A percentile compares a stretch with the other conserved stretches of the same genome.
phyloP scores from a whole-genome alignment of 2,797 vertebrate genomes.

The Remorina albescens region DNA sequence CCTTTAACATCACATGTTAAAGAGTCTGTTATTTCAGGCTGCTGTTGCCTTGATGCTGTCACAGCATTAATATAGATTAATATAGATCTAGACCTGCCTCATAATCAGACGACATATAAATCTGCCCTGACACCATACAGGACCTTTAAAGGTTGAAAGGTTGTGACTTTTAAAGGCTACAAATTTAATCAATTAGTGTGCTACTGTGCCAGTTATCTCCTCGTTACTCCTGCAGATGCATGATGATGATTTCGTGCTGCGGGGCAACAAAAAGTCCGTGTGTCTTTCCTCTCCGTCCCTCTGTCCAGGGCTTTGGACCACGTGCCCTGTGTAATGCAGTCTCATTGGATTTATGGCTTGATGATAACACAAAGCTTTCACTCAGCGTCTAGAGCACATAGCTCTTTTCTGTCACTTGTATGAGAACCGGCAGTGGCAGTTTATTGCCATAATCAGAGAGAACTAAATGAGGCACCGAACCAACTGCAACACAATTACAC shows the following conservation, averaged over 20 bases:
- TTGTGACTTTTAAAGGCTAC: constrained; percentile 15
- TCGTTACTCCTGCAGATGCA: constrained; percentile 10
- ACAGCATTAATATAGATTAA: too few relatives aligned
- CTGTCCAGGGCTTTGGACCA: background rate
- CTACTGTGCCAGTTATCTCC: constrained; percentile 21
- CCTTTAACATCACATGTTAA: too few relatives aligned
- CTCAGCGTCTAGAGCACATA: background rate
- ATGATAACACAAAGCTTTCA: constrained; percentile 6
- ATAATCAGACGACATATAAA: too few relatives aligned
- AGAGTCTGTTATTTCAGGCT: too few relatives aligned
- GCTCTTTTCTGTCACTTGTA: constrained; percentile 42
- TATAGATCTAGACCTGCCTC: too few relatives aligned
- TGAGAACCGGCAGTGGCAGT: constrained; percentile 50
- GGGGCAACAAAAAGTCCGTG: background rate
- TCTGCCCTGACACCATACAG: too few relatives aligned
- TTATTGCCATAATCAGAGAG: constrained; percentile 70
- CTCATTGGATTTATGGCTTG: constrained; percentile 9
- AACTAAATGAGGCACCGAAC: constrained; percentile 75
- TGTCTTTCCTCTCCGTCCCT: constrained; percentile 17
- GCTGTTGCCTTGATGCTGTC: too few relatives aligned
- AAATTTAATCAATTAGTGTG: background rate
- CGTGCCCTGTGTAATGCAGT: background rate
- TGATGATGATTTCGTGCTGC: constrained; percentile 7
- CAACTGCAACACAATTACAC: constrained; percentile 80
- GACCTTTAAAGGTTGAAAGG: too few relatives aligned